These are phyloP conservation scores for Ovis canadensis DNA, from an alignment of 2,113 vertebrate species.

Conservation along the genomic window DNA sequence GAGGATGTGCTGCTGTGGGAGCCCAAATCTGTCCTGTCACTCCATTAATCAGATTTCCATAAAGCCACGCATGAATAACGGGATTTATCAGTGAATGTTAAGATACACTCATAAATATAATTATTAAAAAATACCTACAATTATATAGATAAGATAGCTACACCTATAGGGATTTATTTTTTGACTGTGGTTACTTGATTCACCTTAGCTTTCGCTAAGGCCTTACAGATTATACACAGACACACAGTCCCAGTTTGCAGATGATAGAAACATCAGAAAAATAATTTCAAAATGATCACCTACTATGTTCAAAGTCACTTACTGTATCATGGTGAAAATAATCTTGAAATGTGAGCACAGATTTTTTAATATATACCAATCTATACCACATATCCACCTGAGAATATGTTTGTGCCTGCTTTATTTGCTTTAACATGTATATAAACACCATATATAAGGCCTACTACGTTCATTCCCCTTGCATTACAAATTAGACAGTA, in stretches of 20 bases:
- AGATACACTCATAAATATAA: constrained; percentile 55
- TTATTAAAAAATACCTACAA: constrained; percentile 48
- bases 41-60: constrained; percentile 76
- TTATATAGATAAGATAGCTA: constrained; percentile 51
- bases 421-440: background rate
- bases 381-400: background rate
- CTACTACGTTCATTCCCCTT: background rate
- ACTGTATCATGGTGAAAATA: constrained; percentile 16
- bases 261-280: constrained; percentile 24
- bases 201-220: constrained; percentile 27
- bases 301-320: constrained; percentile 37
- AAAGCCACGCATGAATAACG: constrained; percentile 70
- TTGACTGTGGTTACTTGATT: constrained; percentile 44
- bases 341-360: background rate
- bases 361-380: background rate
- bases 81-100: constrained; percentile 60
- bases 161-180: constrained; percentile 53
- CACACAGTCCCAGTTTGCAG: background rate
- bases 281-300: constrained; percentile 34
- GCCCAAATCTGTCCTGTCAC: constrained; percentile 86
- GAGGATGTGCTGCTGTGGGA: constrained; percentile 75
- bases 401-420: background rate
- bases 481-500: background rate
- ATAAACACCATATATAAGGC: background rate
- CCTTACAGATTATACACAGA: constrained; percentile 6